Percentiles rank a stretch among this genome's conserved stretches.
Conservation (phyloP, 2,113 vertebrate species). For the Zeus faber region DNA sequence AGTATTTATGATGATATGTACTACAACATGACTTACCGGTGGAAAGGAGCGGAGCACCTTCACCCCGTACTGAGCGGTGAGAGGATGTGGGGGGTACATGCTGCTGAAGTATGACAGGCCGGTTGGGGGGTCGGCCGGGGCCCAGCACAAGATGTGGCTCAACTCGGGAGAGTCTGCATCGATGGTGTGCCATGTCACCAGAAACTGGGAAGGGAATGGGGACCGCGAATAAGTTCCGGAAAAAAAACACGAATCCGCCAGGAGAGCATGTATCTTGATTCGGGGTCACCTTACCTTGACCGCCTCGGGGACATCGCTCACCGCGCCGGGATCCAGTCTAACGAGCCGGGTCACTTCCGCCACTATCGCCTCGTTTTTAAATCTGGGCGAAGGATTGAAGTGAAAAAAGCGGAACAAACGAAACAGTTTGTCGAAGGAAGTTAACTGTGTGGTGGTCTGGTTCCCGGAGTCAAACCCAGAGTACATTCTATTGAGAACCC, state of each 20-base stretch:
- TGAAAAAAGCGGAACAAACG: no score
- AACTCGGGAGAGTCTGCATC: slow-evolving; percentile 96
- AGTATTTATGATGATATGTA: no score
- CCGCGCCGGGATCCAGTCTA: slow-evolving; percentile 91
- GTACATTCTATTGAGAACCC: no score
- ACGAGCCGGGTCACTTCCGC: slow-evolving; percentile 94
- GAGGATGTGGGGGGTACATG: slow-evolving; percentile 96
- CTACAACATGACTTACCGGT: slow-evolving; percentile 85
- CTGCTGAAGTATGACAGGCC: slow-evolving; percentile 98
- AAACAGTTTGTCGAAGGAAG: no score
- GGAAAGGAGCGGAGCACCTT: slow-evolving; percentile 97
- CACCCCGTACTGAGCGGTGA: slow-evolving; percentile 96
- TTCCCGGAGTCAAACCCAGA: no score
- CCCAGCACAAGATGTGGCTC: slow-evolving; percentile 96
- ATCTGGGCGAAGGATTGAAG: slow-evolving; percentile 69
- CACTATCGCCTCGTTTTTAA: slow-evolving; percentile 97
- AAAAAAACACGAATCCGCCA: no score
- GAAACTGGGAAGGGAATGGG: slow-evolving; percentile 73
- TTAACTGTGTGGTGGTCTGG: no score
- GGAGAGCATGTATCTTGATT: no score
- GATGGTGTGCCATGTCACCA: slow-evolving; percentile 98
- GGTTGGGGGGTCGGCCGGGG: slow-evolving; percentile 92
- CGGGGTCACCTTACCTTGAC: slow-evolving; percentile 83
- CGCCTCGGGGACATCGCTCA: slow-evolving; percentile 92
- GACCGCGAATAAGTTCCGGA: no score